These are phyloP conservation scores for Esox lucius DNA, from an alignment of 2,797 vertebrate genomes.

Conservation along the genomic window DNA sequence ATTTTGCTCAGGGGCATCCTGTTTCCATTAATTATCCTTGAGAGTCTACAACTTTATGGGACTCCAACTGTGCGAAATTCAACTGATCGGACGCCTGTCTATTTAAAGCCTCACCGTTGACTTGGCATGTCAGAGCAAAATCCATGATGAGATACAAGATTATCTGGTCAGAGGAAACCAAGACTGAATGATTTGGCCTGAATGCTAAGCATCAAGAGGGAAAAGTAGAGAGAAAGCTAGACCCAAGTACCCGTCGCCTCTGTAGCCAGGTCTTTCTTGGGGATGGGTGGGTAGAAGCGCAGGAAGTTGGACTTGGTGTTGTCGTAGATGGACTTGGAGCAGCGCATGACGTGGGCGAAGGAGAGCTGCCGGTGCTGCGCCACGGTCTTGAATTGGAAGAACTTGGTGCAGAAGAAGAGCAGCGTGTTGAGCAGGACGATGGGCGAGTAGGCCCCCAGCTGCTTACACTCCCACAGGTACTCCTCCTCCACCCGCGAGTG, in stretches of 20 bases:
- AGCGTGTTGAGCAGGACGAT: conserved; percentile 97
- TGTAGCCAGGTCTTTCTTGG: conserved; percentile 15
- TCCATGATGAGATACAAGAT: too few species aligned
- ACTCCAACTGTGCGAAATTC: too few species aligned
- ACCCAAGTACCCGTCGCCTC: neutral
- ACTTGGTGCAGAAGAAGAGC: conserved; percentile 97
- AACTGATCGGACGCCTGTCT: too few species aligned
- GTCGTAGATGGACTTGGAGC: conserved; percentile 84
- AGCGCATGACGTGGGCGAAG: conserved; percentile 94
- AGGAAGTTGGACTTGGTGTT: conserved; percentile 90
- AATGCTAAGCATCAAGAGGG: neutral
- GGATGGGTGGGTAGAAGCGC: conserved; percentile 91
- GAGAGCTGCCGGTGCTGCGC: conserved; percentile 93
- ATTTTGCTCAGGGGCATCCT: too few species aligned
- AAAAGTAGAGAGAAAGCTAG: neutral
- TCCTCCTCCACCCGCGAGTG: conserved; percentile 96
- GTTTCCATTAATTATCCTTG: too few species aligned
- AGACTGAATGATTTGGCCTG: too few species aligned
- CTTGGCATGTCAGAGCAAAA: too few species aligned
- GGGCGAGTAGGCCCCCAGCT: conserved; percentile 95
- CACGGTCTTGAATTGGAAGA: conserved; percentile 89
- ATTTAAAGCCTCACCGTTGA: too few species aligned
- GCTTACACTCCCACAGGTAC: conserved; percentile 96
- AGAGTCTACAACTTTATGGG: too few species aligned
- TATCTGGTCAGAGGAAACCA: too few species aligned